These are phyloP conservation scores for Cryptocephalus primarius DNA, from an alignment of 2,888 invertebrate genomes.

Conservation along the genomic window DNA sequence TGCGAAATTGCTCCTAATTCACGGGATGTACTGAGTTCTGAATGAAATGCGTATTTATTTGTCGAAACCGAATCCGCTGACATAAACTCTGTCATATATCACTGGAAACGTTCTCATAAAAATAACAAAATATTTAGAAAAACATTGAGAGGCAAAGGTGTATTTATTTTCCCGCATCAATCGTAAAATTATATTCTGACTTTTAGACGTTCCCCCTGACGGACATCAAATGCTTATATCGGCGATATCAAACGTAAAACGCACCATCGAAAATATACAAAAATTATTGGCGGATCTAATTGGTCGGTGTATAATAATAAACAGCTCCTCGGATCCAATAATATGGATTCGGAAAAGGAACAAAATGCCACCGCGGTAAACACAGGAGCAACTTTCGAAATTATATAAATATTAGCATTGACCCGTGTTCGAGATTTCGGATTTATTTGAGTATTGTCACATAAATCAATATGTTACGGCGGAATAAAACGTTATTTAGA, in stretches of 20 bases:
- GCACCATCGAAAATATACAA: conserved; percentile 1
- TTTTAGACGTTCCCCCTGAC: conserved; percentile 1
- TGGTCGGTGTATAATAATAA: too few relatives aligned
- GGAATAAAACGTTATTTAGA: conserved; percentile 16
- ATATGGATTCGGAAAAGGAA: too few relatives aligned
- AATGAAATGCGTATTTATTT: not conserved
- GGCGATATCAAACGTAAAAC: conserved; percentile 1
- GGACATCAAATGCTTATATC: conserved; percentile 1
- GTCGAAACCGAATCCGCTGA: conserved; percentile 1
- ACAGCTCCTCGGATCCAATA: too few relatives aligned
- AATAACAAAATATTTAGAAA: conserved; percentile 6
- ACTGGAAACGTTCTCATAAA: conserved; percentile 5
- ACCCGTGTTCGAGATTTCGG: too few relatives aligned
- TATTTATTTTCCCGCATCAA: conserved; percentile 2
- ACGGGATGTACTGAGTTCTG: not conserved
- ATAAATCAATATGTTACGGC: conserved; percentile 20
- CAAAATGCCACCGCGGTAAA: too few relatives aligned
- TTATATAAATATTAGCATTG: too few relatives aligned
- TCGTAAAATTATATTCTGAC: conserved; percentile 2
- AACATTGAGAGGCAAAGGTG: conserved; percentile 3
- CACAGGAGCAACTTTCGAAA: too few relatives aligned
- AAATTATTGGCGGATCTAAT: not conserved
- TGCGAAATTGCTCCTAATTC: not conserved
- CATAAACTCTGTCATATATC: conserved; percentile 2
- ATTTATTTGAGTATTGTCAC: conserved; percentile 21